Evolutionary conservation across 2,113 vertebrate species (phyloP), one percentile per base, ranked within the genome.

Genomic region (Tetrao urogallus): DNA sequence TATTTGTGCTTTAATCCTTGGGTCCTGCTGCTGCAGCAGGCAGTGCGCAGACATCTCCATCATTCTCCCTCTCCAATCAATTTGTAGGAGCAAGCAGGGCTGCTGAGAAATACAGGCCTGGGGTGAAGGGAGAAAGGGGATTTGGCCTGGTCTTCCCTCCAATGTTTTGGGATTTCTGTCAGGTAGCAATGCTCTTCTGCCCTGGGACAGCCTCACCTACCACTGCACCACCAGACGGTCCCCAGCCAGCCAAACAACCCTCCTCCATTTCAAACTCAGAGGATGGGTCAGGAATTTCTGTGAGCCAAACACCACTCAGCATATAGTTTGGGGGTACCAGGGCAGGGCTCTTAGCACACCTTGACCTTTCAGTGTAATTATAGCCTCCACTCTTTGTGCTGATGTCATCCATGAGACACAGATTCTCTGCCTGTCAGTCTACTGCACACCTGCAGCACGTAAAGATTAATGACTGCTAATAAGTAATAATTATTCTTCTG

Each of bases 41-140:
- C 38, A 24, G 11, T 48, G 27, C 45, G 52, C 28, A 88, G 90
- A 95, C 90, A 89, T 47, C 13, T 12, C 38, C 61, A 85, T 94
- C 11, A 14, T 40, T 95, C 52, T 66, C 88, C 13, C 38, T 86
- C 61, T 91, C 95, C 75, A 95, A 75, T 54, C 19, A 43, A 22
- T 87, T 90, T 79, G 80, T 57, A 36, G 90, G 56, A 34, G 28
- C 64, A 75, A 56, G 42, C 0, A 6, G 15, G 38, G 40, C 12
- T 48, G 34, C 32, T 28, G 19, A 34, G 10, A 21, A 77, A 80
- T 15, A 9, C 42, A 83, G 20, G 45, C 4, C 0, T 2, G 7
- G 6, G 3, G 1, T 42, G 61, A 63, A 27, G 36, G 36, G 10
- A 40, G 36, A 63, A 63, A 63, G 16, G 15, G 24, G 36, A 24